Base-by-base conservation (phyloP, 2,113 vertebrate genomes). In the Grallaria varia region DNA sequence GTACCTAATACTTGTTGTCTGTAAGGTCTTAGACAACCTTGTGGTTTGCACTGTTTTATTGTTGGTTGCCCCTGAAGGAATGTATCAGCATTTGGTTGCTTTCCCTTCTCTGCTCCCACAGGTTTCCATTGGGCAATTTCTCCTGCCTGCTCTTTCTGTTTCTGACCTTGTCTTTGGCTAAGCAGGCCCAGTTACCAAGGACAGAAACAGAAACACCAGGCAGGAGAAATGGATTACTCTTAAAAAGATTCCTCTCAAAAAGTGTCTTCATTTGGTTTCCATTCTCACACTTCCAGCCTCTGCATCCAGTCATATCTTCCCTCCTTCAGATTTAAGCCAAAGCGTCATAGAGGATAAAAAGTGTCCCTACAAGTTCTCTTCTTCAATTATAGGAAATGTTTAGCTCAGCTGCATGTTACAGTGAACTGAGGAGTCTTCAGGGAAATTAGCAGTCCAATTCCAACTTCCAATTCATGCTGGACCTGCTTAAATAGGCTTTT, bases 311-410 rank as follows among this genome's bases (percentile, higher is more conserved):
- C 59, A 58, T 67, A 88, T 47, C 39, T 93, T 88, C 63, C 12
- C 47, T 83, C 28, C 59, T 88, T 77, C 42, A 80, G 55, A 45
- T 39, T 80, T 68, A 66, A 92, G 79, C 59, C 79, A 40, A 91
- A 62, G 88, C 62, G 66, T 83, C 62, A 64, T 0, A 0, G 52
- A 86, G 60, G 80, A 86, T 77, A 74, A 91, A 83, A 92, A 60
- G 52, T 68, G 87, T 84, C 84, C 74, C 92, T 92, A 56, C 44
- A 64, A 75, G 39, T 78, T 89, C 25, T 91, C 55, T 58, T 90
- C 44, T 78, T 86, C 92, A 96, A 91, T 84, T 90, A 62, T 89
- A 92, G 94, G 95, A 97, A 96, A 72, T 94, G 18, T 92, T 91
- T 95, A 84, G 68, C 49, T 95, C n/a, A 52, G 55, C 45, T 75